phyloP scores from a whole-genome alignment of 2,113 vertebrate genomes.

The Oceanodroma tethys region DNA sequence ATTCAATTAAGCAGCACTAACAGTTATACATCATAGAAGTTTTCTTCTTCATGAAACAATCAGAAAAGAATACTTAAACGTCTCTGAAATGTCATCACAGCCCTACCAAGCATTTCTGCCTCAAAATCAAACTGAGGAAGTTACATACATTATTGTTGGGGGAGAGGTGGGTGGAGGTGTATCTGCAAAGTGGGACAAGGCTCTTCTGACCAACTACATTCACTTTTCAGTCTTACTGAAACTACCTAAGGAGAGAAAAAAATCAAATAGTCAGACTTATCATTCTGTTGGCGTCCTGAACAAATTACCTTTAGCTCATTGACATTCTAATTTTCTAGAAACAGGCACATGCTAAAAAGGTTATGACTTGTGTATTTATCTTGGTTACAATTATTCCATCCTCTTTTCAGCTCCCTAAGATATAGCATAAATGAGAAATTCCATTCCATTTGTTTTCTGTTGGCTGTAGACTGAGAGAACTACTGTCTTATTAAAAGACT shows the following conservation, averaged over 20 bases:
- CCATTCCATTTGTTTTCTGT: constrained; percentile 61
- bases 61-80: neutral
- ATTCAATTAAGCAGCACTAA: constrained; percentile 31
- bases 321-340: constrained; percentile 72
- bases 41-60: neutral
- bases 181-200: neutral
- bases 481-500: neutral
- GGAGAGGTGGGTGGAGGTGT: neutral
- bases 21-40: neutral
- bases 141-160: neutral
- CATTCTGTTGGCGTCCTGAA: constrained; percentile 8
- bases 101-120: neutral
- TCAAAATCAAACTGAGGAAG: neutral
- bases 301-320: constrained; percentile 49
- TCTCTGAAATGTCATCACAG: neutral
- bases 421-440: constrained; percentile 55
- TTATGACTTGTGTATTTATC: constrained; percentile 65
- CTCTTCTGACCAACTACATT: neutral
- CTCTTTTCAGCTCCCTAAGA: constrained; percentile 29
- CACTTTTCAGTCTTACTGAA: constrained; percentile 23
- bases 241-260: neutral
- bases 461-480: constrained; percentile 42
- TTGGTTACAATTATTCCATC: constrained; percentile 63
- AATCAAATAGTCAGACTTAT: neutral
- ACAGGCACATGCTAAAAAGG: constrained; percentile 44